A percentile compares a stretch with the other conserved stretches of the same genome.
These are phyloP conservation scores for Betta splendens DNA, from an alignment of 2,797 vertebrate genomes.

Conservation along the genomic window DNA sequence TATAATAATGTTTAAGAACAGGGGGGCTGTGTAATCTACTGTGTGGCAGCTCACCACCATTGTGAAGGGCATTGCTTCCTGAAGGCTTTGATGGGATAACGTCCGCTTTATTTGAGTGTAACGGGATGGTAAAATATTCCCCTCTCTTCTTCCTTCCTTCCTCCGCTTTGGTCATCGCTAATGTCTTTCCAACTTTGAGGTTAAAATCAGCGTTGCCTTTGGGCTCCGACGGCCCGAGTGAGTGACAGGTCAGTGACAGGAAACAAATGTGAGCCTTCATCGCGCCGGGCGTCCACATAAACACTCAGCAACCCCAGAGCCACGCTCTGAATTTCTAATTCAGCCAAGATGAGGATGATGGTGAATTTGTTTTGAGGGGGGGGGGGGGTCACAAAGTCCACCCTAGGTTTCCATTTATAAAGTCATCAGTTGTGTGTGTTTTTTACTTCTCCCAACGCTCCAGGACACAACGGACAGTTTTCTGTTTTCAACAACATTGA, in stretches of 20 bases:
- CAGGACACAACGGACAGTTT: slow-evolving; percentile 65
- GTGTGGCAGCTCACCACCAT: slow-evolving; percentile 61
- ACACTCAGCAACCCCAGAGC: slow-evolving; percentile 67
- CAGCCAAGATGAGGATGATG: slow-evolving; percentile 57
- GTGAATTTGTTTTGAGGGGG: slow-evolving; percentile 45
- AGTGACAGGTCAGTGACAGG: slow-evolving; percentile 80
- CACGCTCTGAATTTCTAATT: slow-evolving; percentile 80
- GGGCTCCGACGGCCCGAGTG: slow-evolving; percentile 64
- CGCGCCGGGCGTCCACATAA: slow-evolving; percentile 75
- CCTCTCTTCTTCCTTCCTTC: slow-evolving; percentile 13
- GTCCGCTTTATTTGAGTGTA: slow-evolving; percentile 41
- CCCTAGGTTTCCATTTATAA: slow-evolving; percentile 59
- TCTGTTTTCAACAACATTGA: slow-evolving; percentile 76
- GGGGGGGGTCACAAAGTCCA: slow-evolving; percentile 53
- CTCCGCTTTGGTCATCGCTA: slow-evolving; percentile 40
- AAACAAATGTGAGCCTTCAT: slow-evolving; percentile 84
- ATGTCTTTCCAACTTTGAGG: slow-evolving; percentile 53
- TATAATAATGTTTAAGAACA: slow-evolving; percentile 63
- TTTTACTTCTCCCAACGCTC: slow-evolving; percentile 50
- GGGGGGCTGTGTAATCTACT: slow-evolving; percentile 41
- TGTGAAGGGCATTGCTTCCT: slow-evolving; percentile 60
- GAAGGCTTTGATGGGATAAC: slow-evolving; percentile 63
- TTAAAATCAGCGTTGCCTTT: slow-evolving; percentile 56
- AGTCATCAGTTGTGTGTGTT: slow-evolving; percentile 75
- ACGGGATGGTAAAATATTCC: slow-evolving; percentile 40